phyloP scores from a whole-genome alignment of 2,888 invertebrate genomes.

The Melinaea marsaeus region DNA sequence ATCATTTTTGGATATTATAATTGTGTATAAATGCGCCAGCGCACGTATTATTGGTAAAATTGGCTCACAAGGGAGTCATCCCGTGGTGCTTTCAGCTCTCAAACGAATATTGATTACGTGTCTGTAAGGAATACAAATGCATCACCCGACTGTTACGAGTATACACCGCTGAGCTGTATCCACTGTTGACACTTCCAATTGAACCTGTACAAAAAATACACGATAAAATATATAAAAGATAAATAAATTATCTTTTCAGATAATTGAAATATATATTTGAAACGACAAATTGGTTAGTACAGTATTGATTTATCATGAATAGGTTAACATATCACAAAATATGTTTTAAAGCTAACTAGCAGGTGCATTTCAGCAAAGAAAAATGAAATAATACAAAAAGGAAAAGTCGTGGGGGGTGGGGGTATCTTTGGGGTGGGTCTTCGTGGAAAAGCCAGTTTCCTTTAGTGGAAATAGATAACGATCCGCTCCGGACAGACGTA shows the following conservation, averaged over 20 bases:
- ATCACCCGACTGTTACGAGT: conserved; percentile 66
- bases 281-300: too few species aligned
- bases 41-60: conserved; percentile 52
- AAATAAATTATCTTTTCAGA: background rate
- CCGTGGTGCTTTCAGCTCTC: conserved; percentile 54
- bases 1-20: background rate
- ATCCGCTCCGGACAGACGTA: conserved; percentile 70
- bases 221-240: conserved; percentile 2
- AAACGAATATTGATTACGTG: conserved; percentile 73
- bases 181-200: conserved; percentile 65
- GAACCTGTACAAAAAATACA: conserved; percentile 52
- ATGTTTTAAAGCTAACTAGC: conserved; percentile 71
- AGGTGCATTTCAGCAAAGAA: conserved; percentile 73
- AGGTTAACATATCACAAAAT: conserved; percentile 49
- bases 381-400: conserved; percentile 76
- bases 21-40: conserved; percentile 37
- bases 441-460: conserved; percentile 75
- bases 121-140: conserved; percentile 76
- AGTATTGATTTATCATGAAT: conserved; percentile 17
- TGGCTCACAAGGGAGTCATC: conserved; percentile 50
- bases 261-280: too few species aligned
- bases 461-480: conserved; percentile 78
- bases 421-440: conserved; percentile 66
- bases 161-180: conserved; percentile 53
- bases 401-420: conserved; percentile 59